Percentiles rank a stretch among this genome's conserved stretches.
phyloP scores from a whole-genome alignment of 2,888 invertebrate genomes.

The Chironomus riparius region DNA sequence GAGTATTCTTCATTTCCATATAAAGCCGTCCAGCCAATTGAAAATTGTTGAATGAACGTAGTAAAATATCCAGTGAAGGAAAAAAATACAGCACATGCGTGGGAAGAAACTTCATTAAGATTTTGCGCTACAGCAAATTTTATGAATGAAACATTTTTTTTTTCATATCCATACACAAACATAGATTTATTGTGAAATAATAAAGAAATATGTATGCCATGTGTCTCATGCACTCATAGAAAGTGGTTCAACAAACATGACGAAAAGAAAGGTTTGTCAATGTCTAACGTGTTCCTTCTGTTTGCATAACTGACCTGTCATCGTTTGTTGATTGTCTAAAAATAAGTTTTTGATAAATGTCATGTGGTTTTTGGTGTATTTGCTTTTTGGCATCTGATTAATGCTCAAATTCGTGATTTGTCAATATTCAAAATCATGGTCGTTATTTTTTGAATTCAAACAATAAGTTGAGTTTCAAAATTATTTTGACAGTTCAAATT shows the following conservation, averaged over 20 bases:
- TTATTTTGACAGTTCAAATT: too few species aligned
- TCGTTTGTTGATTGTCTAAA: background rate
- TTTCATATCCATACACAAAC: background rate
- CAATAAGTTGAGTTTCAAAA: too few species aligned
- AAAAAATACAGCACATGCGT: constrained; percentile 9
- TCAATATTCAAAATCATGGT: too few species aligned
- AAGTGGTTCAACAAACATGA: background rate
- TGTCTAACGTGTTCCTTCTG: background rate
- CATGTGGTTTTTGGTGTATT: too few species aligned
- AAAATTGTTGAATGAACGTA: constrained; percentile 15
- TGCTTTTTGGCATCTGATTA: too few species aligned
- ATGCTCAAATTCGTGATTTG: too few species aligned
- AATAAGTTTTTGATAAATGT: too few species aligned
- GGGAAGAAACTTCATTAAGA: background rate
- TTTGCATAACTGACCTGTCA: constrained; percentile 22
- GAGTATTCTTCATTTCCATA: constrained; percentile 2
- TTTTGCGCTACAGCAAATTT: constrained; percentile 3
- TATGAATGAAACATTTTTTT: constrained; percentile 11
- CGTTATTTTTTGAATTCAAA: too few species aligned
- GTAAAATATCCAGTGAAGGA: background rate
- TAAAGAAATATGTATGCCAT: constrained; percentile 2
- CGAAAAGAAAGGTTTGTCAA: background rate
- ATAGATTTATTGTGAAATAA: background rate
- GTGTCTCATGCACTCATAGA: background rate
- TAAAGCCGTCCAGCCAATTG: background rate